These are phyloP conservation scores for Murina feae DNA, from an alignment of 2,113 vertebrate species.

Conservation along the genomic window DNA sequence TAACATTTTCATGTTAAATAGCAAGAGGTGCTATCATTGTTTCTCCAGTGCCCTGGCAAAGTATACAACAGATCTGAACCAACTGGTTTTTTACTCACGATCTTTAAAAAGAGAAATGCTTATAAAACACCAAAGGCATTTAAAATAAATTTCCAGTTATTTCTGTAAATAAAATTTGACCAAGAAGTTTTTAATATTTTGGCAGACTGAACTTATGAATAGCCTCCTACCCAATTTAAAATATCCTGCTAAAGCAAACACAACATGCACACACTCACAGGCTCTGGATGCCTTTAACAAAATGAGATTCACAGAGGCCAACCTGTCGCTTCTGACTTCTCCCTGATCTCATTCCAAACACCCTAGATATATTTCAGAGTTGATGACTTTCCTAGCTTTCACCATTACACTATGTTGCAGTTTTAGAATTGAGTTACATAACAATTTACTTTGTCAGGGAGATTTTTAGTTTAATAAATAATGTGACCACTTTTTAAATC, in stretches of 20 bases:
- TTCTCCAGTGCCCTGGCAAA: background rate
- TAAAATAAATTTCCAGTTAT: slow-evolving; percentile 4
- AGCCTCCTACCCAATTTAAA: background rate
- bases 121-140: slow-evolving; percentile 15
- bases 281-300: background rate
- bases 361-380: background rate
- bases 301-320: background rate
- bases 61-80: background rate
- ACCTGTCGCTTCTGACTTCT: background rate
- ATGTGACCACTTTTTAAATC: background rate
- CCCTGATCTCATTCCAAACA: slow-evolving; percentile 3
- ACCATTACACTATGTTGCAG: background rate
- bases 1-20: background rate
- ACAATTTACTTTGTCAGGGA: background rate
- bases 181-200: background rate
- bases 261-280: background rate
- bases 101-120: slow-evolving; percentile 1
- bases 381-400: slow-evolving; percentile 14
- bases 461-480: background rate
- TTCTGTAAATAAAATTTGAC: background rate
- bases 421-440: background rate
- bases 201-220: background rate
- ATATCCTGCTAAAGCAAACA: background rate
- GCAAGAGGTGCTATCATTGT: background rate
- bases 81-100: background rate